These are phyloP conservation scores for Drosophila littoralis DNA, from an alignment of 1,140 invertebrate species.

Conservation along the genomic window DNA sequence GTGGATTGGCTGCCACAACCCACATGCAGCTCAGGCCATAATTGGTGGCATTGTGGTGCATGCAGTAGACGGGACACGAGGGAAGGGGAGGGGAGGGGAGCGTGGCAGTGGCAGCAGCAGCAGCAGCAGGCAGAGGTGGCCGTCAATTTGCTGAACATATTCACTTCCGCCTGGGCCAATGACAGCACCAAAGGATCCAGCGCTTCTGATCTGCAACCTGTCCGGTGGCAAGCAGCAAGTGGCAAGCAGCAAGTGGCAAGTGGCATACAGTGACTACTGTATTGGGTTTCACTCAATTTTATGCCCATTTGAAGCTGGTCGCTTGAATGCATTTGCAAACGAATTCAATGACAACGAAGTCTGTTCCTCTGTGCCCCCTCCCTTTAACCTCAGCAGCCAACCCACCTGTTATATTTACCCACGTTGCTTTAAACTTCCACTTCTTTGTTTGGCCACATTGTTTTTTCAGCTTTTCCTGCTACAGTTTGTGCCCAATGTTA, in stretches of 20 bases:
- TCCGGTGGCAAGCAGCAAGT: neutral
- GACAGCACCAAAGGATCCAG: conserved; percentile 5
- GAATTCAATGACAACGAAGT: conserved; percentile 1
- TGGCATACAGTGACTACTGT: neutral
- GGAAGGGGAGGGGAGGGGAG: neutral
- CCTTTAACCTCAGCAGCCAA: no score
- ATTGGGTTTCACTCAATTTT: conserved; percentile 9
- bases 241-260: conserved; percentile 1
- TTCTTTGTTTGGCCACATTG: conserved; percentile 62
- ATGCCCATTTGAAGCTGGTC: conserved; percentile 20
- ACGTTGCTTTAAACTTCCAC: conserved; percentile 54
- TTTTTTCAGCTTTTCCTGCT: conserved; percentile 60
- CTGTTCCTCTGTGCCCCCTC: neutral
- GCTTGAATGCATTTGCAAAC: conserved; percentile 7
- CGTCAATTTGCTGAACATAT: neutral
- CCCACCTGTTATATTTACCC: conserved; percentile 4
- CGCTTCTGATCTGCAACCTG: conserved; percentile 24
- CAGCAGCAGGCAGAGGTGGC: neutral
- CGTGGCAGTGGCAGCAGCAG: neutral
- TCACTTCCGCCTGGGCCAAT: neutral
- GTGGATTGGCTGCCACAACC: conserved; percentile 28
- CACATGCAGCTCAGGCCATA: conserved; percentile 28
- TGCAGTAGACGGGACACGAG: no score
- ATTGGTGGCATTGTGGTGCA: conserved; percentile 18
- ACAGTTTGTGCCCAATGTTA: conserved; percentile 1